Conservation (phyloP, 2,113 vertebrate species). For the Microcebus murinus region DNA sequence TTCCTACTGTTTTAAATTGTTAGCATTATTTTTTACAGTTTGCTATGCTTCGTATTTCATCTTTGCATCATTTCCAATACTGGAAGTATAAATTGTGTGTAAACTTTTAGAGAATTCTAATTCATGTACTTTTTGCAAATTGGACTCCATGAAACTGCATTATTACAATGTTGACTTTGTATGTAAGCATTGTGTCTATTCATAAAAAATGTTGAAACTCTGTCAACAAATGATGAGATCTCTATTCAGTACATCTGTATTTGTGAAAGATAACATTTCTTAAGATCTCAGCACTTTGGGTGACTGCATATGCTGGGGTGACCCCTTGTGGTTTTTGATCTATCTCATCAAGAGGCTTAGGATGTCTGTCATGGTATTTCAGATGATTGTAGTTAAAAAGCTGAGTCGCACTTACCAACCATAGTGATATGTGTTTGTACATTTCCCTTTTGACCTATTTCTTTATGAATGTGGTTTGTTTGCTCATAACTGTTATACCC, state of each 20-base stretch:
- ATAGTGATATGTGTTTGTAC: neutral
- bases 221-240: neutral
- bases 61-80: neutral
- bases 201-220: neutral
- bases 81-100: neutral
- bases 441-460: neutral
- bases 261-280: neutral
- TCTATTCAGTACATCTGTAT: neutral
- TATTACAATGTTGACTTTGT: neutral
- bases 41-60: neutral
- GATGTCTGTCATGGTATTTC: neutral
- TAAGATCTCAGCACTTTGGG: neutral
- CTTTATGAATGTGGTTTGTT: neutral
- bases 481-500: neutral
- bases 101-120: neutral
- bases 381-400: neutral
- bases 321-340: neutral
- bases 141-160: neutral
- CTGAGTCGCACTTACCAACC: neutral
- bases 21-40: neutral
- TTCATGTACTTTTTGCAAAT: neutral
- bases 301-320: neutral
- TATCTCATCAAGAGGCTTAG: neutral
- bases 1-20: neutral
- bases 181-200: neutral